Base-by-base conservation (phyloP, 1,140 invertebrate species). In the Asbolus verrucosus region DNA sequence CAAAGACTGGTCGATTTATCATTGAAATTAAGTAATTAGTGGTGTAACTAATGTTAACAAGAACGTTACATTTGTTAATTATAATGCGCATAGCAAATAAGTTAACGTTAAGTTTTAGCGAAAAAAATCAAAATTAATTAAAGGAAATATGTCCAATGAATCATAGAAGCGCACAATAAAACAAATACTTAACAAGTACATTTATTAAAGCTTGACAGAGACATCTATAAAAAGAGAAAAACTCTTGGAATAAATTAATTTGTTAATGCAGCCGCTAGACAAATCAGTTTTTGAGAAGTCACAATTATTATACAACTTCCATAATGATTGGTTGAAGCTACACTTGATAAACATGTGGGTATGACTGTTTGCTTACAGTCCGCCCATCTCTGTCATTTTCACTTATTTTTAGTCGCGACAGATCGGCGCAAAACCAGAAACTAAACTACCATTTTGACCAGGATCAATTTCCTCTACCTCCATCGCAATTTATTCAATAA, bases 221-320 rank as follows among this genome's bases (percentile, higher is more conserved):
- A 54, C 21, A 54, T 27, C 46, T 19, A 54, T n/a, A 54, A 24
- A 27, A 41, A 41, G 61, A 63, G 61, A 41, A 63, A 41, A 39
- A 39, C n/a, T 63, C 39, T 41, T n/a, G 11, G 61, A 63, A 63
- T 63, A 63, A 63, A 63, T 63, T 63, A 63, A 63, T 63, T 63
- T 15, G 39, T 39, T 36, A 36, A 63, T 54, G 46, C 46, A 54
- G 61, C 30, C 13, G 61, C 61, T 65, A 65, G 61, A 65, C 61
- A 65, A 65, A 65, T 65, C 61, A 65, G 61, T 65, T 39, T 65
- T 41, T 65, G 61, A 65, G 61, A 39, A 65, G 61, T 65, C 39
- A 43, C 61, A 43, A 39, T 65, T 39, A 65, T 65, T 65, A 41
- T 43, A 39, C 21, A 30, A 43, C 33, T 65, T 39, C 30, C 14